Percentiles rank a stretch among this genome's conserved stretches.
Evolutionary conservation across 2,797 vertebrate genomes (phyloP).

Genomic region (Galago senegalensis): DNA sequence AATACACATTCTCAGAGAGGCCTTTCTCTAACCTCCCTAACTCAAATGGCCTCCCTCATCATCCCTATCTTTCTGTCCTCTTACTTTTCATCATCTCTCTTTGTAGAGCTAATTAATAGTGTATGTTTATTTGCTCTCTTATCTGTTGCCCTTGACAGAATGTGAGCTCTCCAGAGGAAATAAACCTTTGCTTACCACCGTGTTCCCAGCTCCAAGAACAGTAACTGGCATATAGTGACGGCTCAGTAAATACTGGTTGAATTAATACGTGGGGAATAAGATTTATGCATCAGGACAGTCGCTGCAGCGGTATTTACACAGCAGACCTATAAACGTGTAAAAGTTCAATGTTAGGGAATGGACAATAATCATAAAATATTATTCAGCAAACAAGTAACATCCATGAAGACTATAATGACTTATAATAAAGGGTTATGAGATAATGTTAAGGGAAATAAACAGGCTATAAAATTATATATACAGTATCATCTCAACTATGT

Average conservation of each 20-base stretch:
- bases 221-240: neutral
- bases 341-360: neutral
- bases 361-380: constrained; percentile 28
- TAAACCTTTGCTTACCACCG: neutral
- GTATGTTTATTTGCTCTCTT: neutral
- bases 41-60: neutral
- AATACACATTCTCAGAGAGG: neutral
- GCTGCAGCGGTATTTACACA: constrained; percentile 7
- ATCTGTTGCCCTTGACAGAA: neutral
- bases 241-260: neutral
- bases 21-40: neutral
- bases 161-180: neutral
- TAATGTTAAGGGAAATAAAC: constrained; percentile 63
- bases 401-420: constrained; percentile 28
- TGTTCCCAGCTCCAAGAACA: neutral
- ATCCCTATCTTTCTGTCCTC: neutral
- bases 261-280: neutral
- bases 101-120: neutral
- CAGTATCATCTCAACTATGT: constrained; percentile 40
- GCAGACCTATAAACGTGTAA: neutral
- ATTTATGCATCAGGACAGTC: neutral
- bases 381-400: constrained; percentile 31
- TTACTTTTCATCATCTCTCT: neutral
- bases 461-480: neutral
- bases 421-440: neutral